Base-by-base conservation (phyloP, 2,113 vertebrate species). In the Stigmatopora nigra region DNA sequence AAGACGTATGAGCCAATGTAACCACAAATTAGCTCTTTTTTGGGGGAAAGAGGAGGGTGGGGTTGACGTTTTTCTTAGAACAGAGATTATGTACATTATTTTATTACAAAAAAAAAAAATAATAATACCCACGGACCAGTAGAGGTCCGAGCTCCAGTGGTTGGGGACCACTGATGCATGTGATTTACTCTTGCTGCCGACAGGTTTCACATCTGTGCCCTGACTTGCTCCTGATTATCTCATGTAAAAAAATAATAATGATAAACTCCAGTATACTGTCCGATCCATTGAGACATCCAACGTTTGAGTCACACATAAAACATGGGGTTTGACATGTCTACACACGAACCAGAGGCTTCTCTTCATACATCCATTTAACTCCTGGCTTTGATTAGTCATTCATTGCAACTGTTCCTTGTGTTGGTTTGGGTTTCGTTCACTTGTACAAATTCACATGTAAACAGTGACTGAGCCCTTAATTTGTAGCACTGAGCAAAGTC, bases 391-490 rank as follows among this genome's bases (percentile, higher is more conserved):
- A 61, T 61, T 61, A 20, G 41, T 45, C 59, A 61, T 45, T 61
- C 59, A 45, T 45, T 61, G 41, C 59, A 22, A 22, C 59, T 22
- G 17, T 56, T 56, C 22, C 53, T 56, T 35, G n/a, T 22, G 44
- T 70, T 48, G 22, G 64, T 31, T 17, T 59, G 47, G 61, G 65
- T 61, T 41, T 67, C 25, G 47, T 57, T 45, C 60, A 62, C 35
- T 41, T 3, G 59, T 46, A 52, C 57, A 65, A 46, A 45, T 65
- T 60, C 64, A 58, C 59, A 20, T 45, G 67, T 25, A 73, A 75
- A 78, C 80, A 46, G 63, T 81, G 85, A 87, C 77, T 80, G 80
- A 88, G 65, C 71, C 3, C 59, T 70, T 58, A 65, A 63, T 63
- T 63, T 62, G 73, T 74, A 67, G 81, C 62, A 66, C 76, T 77